Evolutionary conservation across 2,113 vertebrate species (phyloP).

Genomic region (Microtus ochrogaster): DNA sequence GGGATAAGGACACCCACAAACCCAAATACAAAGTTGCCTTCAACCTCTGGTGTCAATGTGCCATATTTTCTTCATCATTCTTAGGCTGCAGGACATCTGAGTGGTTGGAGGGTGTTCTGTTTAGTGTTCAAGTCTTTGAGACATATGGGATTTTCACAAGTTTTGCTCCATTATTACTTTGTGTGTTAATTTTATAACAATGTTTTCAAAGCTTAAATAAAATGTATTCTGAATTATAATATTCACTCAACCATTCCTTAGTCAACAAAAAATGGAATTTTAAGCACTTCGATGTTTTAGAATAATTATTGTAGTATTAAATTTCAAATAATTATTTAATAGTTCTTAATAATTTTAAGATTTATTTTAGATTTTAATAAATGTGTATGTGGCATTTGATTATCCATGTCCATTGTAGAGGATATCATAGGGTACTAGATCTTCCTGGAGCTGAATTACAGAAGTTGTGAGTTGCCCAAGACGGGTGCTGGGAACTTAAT

Average conservation of each 20-base stretch:
- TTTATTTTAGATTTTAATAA: background rate
- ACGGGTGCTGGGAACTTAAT: background rate
- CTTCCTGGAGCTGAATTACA: background rate
- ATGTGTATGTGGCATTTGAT: background rate
- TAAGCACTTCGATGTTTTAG: background rate
- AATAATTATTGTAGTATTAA: conserved; percentile 7
- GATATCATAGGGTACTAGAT: background rate
- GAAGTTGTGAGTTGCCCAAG: background rate
- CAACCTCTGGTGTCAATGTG: background rate
- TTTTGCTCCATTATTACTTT: background rate
- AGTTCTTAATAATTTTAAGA: background rate
- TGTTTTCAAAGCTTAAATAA: background rate
- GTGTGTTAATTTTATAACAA: background rate
- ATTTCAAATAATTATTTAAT: background rate
- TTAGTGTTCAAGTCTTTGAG: background rate
- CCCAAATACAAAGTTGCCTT: background rate
- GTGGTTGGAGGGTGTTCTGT: background rate
- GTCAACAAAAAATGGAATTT: background rate
- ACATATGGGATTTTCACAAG: background rate
- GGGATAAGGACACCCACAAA: background rate
- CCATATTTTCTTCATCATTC: background rate
- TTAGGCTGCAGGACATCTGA: background rate
- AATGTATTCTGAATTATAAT: background rate
- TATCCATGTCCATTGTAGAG: background rate
- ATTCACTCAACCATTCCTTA: background rate